Percentiles rank a stretch among this genome's conserved stretches.
These are phyloP conservation scores for Heliconius erato DNA, from an alignment of 2,888 invertebrate species.

Conservation along the genomic window DNA sequence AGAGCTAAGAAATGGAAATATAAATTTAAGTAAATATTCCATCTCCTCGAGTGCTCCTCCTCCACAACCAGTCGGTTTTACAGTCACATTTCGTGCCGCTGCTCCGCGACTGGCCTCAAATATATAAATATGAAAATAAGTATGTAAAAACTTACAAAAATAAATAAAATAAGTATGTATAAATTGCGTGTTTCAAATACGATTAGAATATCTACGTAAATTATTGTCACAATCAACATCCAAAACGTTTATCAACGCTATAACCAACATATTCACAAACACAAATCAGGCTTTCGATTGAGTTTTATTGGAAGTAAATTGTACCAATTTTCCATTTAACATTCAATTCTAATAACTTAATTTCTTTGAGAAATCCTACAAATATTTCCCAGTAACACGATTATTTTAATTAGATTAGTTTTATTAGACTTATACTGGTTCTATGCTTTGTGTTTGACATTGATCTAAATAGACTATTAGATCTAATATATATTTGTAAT, in stretches of 20 bases:
- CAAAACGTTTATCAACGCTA: neutral
- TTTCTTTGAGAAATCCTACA: constrained; percentile 2
- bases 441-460: neutral
- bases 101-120: no score
- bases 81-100: no score
- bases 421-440: neutral
- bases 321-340: constrained; percentile 35
- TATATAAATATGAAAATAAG: no score
- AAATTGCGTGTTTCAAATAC: neutral
- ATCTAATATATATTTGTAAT: neutral
- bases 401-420: neutral
- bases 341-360: neutral
- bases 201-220: neutral
- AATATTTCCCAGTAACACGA: neutral
- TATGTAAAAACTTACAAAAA: no score
- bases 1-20: no score
- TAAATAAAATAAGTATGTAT: no score
- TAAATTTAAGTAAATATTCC: no score
- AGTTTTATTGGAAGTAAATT: constrained; percentile 41
- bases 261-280: constrained; percentile 4
- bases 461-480: neutral
- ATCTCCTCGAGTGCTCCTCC: no score
- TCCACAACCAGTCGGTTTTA: no score
- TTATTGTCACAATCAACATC: constrained; percentile 1
- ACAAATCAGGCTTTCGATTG: constrained; percentile 15